phyloP scores from a whole-genome alignment of 2,888 invertebrate species.

The Nasonia oneida region DNA sequence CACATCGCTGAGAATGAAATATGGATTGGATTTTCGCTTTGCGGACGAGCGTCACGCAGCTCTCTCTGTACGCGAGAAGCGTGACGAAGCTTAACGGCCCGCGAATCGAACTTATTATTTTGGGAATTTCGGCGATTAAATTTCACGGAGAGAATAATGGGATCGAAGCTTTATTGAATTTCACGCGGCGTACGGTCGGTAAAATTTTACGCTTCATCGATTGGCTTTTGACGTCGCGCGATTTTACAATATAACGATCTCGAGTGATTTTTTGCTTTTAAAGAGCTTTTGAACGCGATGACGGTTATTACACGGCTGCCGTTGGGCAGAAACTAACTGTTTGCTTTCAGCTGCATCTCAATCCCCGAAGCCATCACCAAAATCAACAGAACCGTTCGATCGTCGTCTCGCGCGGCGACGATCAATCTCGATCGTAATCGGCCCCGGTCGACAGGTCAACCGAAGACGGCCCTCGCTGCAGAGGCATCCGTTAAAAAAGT shows the following conservation, averaged over 20 bases:
- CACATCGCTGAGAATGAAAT: slow-evolving; percentile 4
- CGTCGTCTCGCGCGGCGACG: background rate
- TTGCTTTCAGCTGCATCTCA: background rate
- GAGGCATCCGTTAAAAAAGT: slow-evolving; percentile 24
- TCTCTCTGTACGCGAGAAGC: background rate
- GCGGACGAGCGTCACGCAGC: background rate
- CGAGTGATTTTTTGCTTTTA: background rate
- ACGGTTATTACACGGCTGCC: background rate
- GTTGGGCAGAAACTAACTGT: background rate
- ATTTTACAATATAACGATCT: background rate
- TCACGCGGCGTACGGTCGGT: background rate
- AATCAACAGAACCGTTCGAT: background rate
- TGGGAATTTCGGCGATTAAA: slow-evolving; percentile 30
- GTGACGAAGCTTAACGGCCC: background rate
- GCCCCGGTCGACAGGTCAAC: background rate
- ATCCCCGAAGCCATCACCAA: background rate
- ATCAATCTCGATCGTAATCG: slow-evolving; percentile 27
- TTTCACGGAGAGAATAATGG: slow-evolving; percentile 28
- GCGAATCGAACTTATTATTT: slow-evolving; percentile 6
- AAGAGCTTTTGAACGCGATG: too few relatives aligned
- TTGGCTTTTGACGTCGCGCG: background rate
- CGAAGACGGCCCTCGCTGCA: background rate
- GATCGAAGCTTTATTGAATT: background rate
- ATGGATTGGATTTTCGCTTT: background rate
- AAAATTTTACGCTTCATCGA: background rate